Base-by-base conservation (phyloP, 1,140 invertebrate species). In the Lamellibrachia luymesi region DNA sequence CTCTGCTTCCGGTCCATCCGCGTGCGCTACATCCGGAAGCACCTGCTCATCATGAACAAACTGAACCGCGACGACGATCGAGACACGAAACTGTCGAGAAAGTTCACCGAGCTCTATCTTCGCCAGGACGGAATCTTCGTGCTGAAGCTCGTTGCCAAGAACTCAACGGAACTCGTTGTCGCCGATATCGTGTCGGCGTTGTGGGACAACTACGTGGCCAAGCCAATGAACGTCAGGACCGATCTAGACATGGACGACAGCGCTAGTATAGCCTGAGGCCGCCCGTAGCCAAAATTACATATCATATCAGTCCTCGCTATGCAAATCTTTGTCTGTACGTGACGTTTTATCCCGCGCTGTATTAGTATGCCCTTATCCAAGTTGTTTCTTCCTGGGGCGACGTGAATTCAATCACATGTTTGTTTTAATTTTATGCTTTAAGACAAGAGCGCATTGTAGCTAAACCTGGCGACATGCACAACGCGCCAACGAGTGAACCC, bases 11-110 rank as follows among this genome's bases (percentile, higher is more conserved):
- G 93, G 22, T 93, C 92, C 64, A 95, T 95, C 80, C 94, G 96
- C 91, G 95, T 96, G 64, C 95, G 96, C 50, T 96, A 96, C 94
- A 94, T 96, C 50, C 94, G 95, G 92, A 96, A 96, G 94, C 96
- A 96, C 93, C 94, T 96, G 22, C 96, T 96, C 50, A 89, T 92
- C 56, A 93, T 94, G 93, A 92, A 92, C 56, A 93, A 94, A 50
- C 51, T 93, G 94, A 93, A 93, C 93, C 49, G 92, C 25, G 92
- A 94, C 49, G 91, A 92, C 91, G 92, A 94, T 49, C 51, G 92
- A 49, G 91, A 93, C 92, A 22, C 51, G 80, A 92, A 94, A 92
- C n/a, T 94, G 91, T 93, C 93, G 50, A 90, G 91, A 22, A 93
- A 93, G 92, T 94, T 94, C 90, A 90, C 93, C 52, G 93, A 94